These are phyloP conservation scores for Tetraodon nigroviridis DNA, from an alignment of 2,113 vertebrate species.

Conservation along the genomic window DNA sequence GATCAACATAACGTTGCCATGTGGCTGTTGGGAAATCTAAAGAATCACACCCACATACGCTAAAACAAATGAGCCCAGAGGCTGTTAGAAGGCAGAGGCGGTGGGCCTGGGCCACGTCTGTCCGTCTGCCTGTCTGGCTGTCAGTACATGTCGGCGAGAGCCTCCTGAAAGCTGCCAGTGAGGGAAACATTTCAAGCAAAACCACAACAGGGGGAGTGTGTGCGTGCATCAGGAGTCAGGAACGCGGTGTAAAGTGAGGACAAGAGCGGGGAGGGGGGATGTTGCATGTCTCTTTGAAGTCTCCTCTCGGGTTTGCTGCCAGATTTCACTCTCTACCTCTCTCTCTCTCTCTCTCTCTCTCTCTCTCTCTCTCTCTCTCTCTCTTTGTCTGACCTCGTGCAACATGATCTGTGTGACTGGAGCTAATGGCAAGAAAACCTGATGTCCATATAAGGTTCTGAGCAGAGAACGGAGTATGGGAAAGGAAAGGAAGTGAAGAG, in stretches of 20 bases:
- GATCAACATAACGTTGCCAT: slow-evolving; percentile 43
- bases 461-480: slow-evolving; percentile 31
- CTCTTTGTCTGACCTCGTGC: slow-evolving; percentile 49
- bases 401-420: slow-evolving; percentile 66
- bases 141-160: slow-evolving; percentile 27
- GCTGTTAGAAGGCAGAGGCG: slow-evolving; percentile 53
- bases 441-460: slow-evolving; percentile 67
- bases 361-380: slow-evolving; percentile 6
- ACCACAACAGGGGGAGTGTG: slow-evolving; percentile 48
- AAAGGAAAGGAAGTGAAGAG: slow-evolving; percentile 26
- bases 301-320: slow-evolving; percentile 39
- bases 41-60: slow-evolving; percentile 57
- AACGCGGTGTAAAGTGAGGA: slow-evolving; percentile 38
- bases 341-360: slow-evolving; percentile 11
- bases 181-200: slow-evolving; percentile 50
- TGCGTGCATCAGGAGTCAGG: slow-evolving; percentile 43
- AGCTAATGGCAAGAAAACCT: slow-evolving; percentile 67
- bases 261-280: slow-evolving; percentile 12
- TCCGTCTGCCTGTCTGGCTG: slow-evolving; percentile 37
- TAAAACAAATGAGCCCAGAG: slow-evolving; percentile 63
- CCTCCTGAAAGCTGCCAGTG: slow-evolving; percentile 48
- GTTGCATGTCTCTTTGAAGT: slow-evolving; percentile 55
- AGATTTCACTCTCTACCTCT: slow-evolving; percentile 47
- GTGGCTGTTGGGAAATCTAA: slow-evolving; percentile 58
- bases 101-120: slow-evolving; percentile 56